Conservation (phyloP, 1,140 invertebrate species). For the Microplitis mediator region DNA sequence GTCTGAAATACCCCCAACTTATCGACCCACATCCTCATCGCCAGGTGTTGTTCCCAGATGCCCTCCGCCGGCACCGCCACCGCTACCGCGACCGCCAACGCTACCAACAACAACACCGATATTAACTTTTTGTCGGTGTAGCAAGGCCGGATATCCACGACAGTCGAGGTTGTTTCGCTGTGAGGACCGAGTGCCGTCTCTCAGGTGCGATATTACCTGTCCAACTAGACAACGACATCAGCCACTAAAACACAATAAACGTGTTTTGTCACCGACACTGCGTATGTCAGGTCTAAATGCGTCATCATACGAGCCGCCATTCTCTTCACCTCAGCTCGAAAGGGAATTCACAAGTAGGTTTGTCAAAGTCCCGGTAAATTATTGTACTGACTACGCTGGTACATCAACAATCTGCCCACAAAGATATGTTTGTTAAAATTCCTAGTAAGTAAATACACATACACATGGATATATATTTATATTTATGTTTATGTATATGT, state of each 20-base stretch:
- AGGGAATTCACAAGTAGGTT: conserved; percentile 33
- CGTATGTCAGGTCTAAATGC: neutral
- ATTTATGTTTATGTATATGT: too few relatives aligned
- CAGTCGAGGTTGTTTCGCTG: neutral
- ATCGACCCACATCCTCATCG: neutral
- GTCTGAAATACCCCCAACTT: neutral
- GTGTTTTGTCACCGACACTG: neutral
- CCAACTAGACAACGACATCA: neutral
- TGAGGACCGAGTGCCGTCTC: neutral
- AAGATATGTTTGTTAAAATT: neutral
- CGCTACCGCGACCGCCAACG: too few relatives aligned
- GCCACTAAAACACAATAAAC: neutral
- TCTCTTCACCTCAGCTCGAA: conserved; percentile 26
- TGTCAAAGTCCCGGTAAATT: conserved; percentile 18
- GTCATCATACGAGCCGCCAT: conserved; percentile 23
- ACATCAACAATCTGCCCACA: neutral
- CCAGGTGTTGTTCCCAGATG: neutral
- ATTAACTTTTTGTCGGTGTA: conserved; percentile 11
- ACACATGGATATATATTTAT: too few relatives aligned
- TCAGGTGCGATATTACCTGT: too few relatives aligned
- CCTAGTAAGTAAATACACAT: too few relatives aligned
- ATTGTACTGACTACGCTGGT: neutral
- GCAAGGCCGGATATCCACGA: neutral
- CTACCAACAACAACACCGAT: too few relatives aligned
- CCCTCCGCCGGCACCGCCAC: neutral